phyloP scores from a whole-genome alignment of 2,113 vertebrate species.

The Macrotis lagotis region DNA sequence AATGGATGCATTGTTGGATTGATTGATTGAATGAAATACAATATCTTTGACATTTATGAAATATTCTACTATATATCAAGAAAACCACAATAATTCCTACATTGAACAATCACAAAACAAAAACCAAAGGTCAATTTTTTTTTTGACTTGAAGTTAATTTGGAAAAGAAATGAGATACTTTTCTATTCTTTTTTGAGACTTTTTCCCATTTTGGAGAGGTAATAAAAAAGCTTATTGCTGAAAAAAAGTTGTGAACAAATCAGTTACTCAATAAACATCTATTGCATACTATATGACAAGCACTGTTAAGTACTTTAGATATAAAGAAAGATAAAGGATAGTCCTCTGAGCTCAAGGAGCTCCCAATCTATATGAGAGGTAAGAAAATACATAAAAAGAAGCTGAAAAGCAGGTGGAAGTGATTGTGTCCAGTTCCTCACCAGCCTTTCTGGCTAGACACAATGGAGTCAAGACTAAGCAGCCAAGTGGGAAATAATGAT shows the following conservation, averaged over 20 bases:
- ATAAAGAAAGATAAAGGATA: not conserved
- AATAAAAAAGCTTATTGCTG: not conserved
- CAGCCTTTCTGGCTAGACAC: too few relatives aligned
- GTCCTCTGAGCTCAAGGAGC: not conserved
- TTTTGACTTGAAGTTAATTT: constrained; percentile 37
- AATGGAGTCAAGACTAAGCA: too few relatives aligned
- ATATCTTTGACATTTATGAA: constrained; percentile 3
- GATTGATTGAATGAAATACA: constrained; percentile 72
- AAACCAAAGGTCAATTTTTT: not conserved
- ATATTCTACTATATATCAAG: constrained; percentile 10
- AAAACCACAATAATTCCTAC: not conserved
- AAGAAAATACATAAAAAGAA: not conserved
- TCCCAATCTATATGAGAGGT: not conserved
- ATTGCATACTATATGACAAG: not conserved
- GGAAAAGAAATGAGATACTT: too few relatives aligned
- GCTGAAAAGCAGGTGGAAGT: not conserved
- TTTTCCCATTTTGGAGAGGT: not conserved
- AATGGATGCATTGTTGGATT: constrained; percentile 99
- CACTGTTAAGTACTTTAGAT: not conserved
- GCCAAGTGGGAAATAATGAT: too few relatives aligned
- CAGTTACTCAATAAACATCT: not conserved
- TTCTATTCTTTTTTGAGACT: too few relatives aligned
- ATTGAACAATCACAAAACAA: not conserved
- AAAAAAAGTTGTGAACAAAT: not conserved
- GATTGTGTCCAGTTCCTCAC: not conserved